Conservation (phyloP, 2,888 invertebrate genomes). For the Dryadula phaetusa region DNA sequence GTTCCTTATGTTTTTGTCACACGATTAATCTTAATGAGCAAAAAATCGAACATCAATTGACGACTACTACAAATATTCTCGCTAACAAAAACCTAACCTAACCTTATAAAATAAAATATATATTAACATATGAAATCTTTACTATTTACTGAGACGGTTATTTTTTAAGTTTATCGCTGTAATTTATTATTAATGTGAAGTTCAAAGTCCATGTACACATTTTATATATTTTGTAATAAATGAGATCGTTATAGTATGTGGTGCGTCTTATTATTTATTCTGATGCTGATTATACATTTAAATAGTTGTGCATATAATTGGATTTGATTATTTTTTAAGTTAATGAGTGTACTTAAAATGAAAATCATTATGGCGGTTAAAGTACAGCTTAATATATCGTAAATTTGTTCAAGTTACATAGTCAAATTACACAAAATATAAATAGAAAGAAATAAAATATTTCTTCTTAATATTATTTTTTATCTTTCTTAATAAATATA, state of each 20-base stretch:
- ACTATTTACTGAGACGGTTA: conserved; percentile 14
- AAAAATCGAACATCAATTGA: conserved; percentile 16
- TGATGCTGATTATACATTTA: not conserved
- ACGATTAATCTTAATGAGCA: conserved; percentile 17
- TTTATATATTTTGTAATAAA: conserved; percentile 15
- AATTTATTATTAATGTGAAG: conserved; percentile 23
- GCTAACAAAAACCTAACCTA: conserved; percentile 5
- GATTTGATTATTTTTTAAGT: not conserved
- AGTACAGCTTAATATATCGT: too few species aligned
- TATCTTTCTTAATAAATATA: too few species aligned
- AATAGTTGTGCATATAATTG: not conserved
- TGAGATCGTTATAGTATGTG: not conserved
- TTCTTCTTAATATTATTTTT: too few species aligned
- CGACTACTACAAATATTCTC: not conserved
- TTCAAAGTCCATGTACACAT: conserved; percentile 37
- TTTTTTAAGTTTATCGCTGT: conserved; percentile 13
- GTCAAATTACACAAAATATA: too few species aligned
- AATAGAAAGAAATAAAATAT: too few species aligned
- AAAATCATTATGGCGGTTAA: not conserved
- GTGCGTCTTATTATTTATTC: not conserved
- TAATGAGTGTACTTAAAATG: not conserved
- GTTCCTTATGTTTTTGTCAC: conserved; percentile 3
- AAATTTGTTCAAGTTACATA: too few species aligned
- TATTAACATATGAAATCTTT: conserved; percentile 2
- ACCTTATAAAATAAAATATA: conserved; percentile 9